These are phyloP conservation scores for Calameuta idolon DNA, from an alignment of 2,888 invertebrate species.

Conservation along the genomic window DNA sequence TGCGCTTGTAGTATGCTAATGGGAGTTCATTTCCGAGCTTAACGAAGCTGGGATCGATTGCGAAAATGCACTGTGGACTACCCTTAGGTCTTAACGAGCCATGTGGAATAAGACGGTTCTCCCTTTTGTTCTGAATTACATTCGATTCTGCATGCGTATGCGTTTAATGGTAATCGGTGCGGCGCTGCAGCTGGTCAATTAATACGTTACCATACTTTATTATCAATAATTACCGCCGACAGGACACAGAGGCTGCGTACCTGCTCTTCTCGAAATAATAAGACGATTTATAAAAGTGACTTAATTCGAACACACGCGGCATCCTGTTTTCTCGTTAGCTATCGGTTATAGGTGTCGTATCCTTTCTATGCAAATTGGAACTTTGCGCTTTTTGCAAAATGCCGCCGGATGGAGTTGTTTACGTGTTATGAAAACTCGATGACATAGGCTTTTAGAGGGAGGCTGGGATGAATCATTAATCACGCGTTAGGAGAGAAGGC, in stretches of 20 bases:
- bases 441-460: conserved; percentile 44
- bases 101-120: neutral
- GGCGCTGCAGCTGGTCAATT: neutral
- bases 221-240: neutral
- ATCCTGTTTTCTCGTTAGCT: neutral
- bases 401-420: conserved; percentile 41
- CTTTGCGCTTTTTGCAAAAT: neutral
- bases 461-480: conserved; percentile 55
- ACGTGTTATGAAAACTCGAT: conserved; percentile 39
- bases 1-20: neutral
- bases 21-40: neutral
- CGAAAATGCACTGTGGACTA: neutral
- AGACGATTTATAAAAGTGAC: neutral
- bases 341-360: conserved; percentile 1
- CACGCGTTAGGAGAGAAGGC: conserved; percentile 26
- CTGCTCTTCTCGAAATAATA: neutral
- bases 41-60: neutral
- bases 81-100: neutral
- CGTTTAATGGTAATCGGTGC: neutral
- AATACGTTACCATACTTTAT: neutral
- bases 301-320: neutral
- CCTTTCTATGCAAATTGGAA: conserved; percentile 11
- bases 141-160: neutral
- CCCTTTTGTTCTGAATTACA: neutral
- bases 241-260: neutral